Evolutionary conservation across 2,888 invertebrate genomes (phyloP), one percentile per base, ranked within the genome.

Genomic region (Baccha elongata): DNA sequence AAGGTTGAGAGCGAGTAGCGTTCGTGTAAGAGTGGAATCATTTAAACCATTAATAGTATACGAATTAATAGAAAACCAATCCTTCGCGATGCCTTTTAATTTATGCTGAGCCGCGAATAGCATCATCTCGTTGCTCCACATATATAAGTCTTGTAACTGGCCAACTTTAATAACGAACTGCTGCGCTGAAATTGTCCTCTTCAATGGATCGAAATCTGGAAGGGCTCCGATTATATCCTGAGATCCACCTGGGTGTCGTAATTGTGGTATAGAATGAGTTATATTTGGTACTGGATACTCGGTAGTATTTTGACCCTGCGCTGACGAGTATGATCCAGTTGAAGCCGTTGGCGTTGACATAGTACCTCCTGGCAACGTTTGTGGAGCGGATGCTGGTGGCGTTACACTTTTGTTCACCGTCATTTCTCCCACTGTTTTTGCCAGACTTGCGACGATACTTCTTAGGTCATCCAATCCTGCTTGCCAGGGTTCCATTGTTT

Each of bases 121-220:
- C 26, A 44, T 60, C 44, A 60, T 60, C 6, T 60, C 60, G 17
- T 44, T 88, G 15, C 86, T 80, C 68, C 55, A 68, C 15, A 21
- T 15, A 15, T 46, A 68, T 13, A 68, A 10, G 15, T 13, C 29
- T 15, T 21, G 68, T 26, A 60, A 10, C 19, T 44, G n/a, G 8
- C 46, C 29, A 11, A 62, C 32, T 10, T 44, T 62, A 2, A 29
- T 23, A n/a, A 62, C n/a, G 35, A 62, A 62, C 7, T 62, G 46
- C 6, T 21, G 32, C 8, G 62, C n/a, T 1, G 44, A 17, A 2
- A 62, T 8, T 21, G 15, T 29, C 13, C 46, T 10, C 19, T 62
- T 46, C 1, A 1, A 32, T n/a, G 62, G 62, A 11, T 64, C 46
- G 15, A 64, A 48, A 13, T 35, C 64, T 15, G 48, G 64, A 6